phyloP scores from a whole-genome alignment of 2,113 vertebrate species.

The Naja naja region DNA sequence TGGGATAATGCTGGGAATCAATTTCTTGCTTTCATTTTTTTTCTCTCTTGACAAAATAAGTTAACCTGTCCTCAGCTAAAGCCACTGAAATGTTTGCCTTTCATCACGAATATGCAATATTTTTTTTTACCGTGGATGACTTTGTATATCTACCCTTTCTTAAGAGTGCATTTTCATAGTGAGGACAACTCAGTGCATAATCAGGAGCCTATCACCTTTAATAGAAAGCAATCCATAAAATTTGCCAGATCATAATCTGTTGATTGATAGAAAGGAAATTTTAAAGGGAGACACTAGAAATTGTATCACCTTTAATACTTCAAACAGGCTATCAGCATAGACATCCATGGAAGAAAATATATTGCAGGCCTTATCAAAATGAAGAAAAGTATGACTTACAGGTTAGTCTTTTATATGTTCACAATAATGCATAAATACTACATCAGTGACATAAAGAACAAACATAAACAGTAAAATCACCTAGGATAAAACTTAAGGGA shows the following conservation, averaged over 20 bases:
- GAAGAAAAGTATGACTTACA: neutral
- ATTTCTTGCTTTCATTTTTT: neutral
- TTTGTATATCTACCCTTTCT: conserved; percentile 3
- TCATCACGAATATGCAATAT: neutral
- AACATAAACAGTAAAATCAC: neutral
- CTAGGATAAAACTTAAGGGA: neutral
- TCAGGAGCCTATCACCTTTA: conserved; percentile 5
- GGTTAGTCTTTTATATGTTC: neutral
- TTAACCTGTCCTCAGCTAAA: neutral
- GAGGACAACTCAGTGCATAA: conserved; percentile 8
- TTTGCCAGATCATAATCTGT: neutral
- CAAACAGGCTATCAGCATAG: neutral
- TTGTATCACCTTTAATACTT: conserved; percentile 12
- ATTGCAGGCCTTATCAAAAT: neutral
- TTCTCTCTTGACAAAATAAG: neutral
- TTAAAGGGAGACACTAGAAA: neutral
- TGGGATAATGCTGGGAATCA: neutral
- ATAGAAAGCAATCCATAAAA: conserved; percentile 8
- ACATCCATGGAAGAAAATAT: neutral
- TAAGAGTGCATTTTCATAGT: neutral
- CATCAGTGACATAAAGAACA: neutral
- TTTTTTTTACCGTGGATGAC: neutral
- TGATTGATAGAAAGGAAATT: neutral
- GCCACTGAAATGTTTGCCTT: conserved; percentile 11
- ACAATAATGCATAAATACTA: neutral